Conservation (phyloP, 2,797 vertebrate genomes). For the Choloepus didactylus region DNA sequence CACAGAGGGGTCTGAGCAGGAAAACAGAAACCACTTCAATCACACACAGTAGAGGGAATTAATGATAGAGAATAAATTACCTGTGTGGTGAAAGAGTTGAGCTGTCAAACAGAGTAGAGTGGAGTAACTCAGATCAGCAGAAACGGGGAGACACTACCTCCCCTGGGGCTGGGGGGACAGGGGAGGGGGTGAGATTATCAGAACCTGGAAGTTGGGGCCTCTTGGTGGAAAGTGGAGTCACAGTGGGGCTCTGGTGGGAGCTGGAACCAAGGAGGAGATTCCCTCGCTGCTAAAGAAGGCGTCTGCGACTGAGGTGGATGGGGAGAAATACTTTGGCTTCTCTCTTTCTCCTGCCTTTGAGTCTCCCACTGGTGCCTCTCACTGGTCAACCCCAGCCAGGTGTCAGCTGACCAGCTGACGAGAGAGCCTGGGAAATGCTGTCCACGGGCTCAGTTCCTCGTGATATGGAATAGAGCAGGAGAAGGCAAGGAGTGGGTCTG, state of each 20-base stretch:
- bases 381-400: neutral
- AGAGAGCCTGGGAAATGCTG: neutral
- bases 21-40: neutral
- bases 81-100: neutral
- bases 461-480: neutral
- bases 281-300: neutral
- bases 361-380: neutral
- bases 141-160: neutral
- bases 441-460: neutral
- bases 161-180: neutral
- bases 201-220: neutral
- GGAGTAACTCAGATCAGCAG: neutral
- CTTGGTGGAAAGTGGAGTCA: neutral
- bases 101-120: neutral
- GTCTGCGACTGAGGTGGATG: neutral
- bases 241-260: neutral
- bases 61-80: neutral
- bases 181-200: neutral
- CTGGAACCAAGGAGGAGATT: neutral
- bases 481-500: neutral
- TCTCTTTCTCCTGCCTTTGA: neutral
- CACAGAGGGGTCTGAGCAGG: neutral
- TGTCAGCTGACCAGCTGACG: neutral
- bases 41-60: neutral
- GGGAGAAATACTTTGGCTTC: neutral